Base-by-base conservation (phyloP, 2,888 invertebrate genomes). In the Lasioglossum vierecki region DNA sequence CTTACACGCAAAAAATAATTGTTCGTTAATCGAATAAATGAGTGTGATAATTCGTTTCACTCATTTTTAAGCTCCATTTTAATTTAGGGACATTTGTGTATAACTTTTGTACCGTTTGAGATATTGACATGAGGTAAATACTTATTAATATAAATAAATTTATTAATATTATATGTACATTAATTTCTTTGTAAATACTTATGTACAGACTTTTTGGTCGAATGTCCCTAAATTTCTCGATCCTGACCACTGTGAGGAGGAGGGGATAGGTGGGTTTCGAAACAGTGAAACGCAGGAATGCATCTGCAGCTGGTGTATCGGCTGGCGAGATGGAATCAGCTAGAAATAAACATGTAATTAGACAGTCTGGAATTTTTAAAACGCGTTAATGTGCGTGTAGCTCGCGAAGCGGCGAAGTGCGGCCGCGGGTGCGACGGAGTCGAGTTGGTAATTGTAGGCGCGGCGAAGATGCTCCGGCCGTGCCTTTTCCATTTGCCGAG, bases 381-480 rank as follows among this genome's bases (percentile, higher is more conserved):
- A 44, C n/a, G 30, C 49, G 82, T 74, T 57, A 74, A 46, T 44
- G 68, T 41, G n/a, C 81, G 49, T 63, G 26, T 53, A 60, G 49
- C 49, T 30, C 63, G 5, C 66, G 5, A 63, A 41, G 70, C 46
- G 74, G 6, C 60, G 68, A 66, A 49, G 70, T 57, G 63, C 53
- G 76, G 68, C 53, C 57, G 70, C 63, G 71, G 57, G 79, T 75
- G 79, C 63, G 76, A 72, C 63, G 82, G 86, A 85, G 79, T 39
- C 76, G 74, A 60, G 82, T 84, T 87, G 86, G 88, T 89, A 89
- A 87, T 85, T 79, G 80, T 88, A 90, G 89, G 91, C 85, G 89
- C 90, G 85, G 81, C 91, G 92, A 92, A 91, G 92, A 91, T 91
- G 92, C 91, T 79, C 85, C 87, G 82, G 74, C 81, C 84, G 88